Conservation (phyloP, 2,113 vertebrate species). For the Saguinus midas region DNA sequence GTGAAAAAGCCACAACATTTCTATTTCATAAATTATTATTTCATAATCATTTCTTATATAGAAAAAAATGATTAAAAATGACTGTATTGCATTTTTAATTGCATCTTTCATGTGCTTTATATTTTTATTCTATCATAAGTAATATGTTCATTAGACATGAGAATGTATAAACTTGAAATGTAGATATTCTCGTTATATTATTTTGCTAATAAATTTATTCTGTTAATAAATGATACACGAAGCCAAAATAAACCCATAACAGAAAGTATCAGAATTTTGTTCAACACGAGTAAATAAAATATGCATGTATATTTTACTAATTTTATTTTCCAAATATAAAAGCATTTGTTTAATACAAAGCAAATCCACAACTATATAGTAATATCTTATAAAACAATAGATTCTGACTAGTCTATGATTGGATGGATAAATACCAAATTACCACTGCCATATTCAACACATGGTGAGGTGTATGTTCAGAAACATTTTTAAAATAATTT, state of each 20-base stretch:
- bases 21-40: background rate
- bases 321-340: background rate
- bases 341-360: background rate
- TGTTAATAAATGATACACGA: background rate
- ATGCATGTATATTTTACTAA: background rate
- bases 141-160: background rate
- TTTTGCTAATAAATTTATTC: background rate
- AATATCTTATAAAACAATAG: background rate
- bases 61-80: background rate
- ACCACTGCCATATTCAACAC: background rate
- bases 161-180: background rate
- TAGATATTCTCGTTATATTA: background rate
- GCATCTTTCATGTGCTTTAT: background rate
- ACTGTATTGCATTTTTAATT: background rate
- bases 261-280: background rate
- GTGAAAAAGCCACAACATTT: too few species aligned
- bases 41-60: background rate
- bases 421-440: background rate
- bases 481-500: background rate
- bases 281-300: background rate
- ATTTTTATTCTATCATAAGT: background rate
- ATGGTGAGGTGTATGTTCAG: background rate
- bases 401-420: background rate
- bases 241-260: background rate
- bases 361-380: background rate